Conservation (phyloP, 1,140 invertebrate genomes). For the Papilio glaucus region DNA sequence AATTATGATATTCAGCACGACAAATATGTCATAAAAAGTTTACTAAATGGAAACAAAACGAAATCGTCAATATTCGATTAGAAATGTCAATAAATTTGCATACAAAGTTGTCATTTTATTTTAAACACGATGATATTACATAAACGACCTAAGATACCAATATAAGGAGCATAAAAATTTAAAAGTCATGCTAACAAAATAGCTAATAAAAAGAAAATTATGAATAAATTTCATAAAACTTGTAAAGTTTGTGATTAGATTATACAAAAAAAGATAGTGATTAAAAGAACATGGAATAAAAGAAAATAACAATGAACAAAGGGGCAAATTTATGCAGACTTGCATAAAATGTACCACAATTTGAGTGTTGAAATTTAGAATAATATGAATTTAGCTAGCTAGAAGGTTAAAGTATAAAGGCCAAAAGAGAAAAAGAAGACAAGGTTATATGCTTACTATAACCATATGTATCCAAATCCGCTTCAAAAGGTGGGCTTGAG, state of each 20-base stretch:
- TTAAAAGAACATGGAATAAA: background rate
- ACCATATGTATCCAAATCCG: slow-evolving; percentile 62
- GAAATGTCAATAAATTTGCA: background rate
- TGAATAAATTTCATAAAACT: slow-evolving; percentile 1
- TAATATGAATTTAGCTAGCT: background rate
- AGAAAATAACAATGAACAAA: background rate
- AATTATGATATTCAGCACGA: no score
- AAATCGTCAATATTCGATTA: background rate
- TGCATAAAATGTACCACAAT: background rate
- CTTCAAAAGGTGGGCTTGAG: slow-evolving; percentile 62
- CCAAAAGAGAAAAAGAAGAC: slow-evolving; percentile 1
- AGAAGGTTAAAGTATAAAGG: background rate
- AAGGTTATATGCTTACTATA: slow-evolving; percentile 64
- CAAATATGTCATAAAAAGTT: background rate
- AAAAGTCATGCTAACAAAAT: background rate
- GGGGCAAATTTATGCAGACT: no score
- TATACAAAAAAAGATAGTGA: background rate
- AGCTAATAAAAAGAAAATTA: background rate
- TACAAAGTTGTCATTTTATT: background rate
- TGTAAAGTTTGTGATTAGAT: background rate
- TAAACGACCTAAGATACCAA: background rate
- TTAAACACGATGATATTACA: background rate
- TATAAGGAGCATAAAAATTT: background rate
- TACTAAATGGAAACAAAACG: background rate
- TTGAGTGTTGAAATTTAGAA: background rate